A percentile compares a stretch with the other conserved stretches of the same genome.
These are phyloP conservation scores for Pseudococcus jackbeardsleyi DNA, from an alignment of 2,888 invertebrate genomes.

Conservation along the genomic window DNA sequence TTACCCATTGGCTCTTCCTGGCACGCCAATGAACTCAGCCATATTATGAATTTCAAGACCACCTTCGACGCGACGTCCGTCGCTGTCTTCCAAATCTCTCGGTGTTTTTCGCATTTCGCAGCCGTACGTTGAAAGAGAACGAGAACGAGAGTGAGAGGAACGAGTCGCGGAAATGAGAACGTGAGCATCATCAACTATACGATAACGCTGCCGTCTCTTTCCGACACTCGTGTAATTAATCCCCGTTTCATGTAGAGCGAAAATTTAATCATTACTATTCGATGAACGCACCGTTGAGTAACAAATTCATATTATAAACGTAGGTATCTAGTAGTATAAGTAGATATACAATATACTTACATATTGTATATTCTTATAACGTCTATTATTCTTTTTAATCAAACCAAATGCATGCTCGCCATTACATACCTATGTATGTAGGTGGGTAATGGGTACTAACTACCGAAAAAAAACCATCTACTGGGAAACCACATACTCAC, in stretches of 20 bases:
- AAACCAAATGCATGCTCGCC: not conserved
- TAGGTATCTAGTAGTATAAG: not conserved
- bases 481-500: not conserved
- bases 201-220: not conserved
- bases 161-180: constrained; percentile 53
- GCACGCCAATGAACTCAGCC: not conserved
- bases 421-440: not conserved
- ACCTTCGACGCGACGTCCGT: not conserved
- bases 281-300: constrained; percentile 59
- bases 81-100: not conserved
- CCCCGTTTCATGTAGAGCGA: constrained; percentile 58
- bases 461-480: not conserved
- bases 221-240: constrained; percentile 54
- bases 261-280: constrained; percentile 61
- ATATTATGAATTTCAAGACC: not conserved
- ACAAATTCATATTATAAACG: constrained; percentile 52
- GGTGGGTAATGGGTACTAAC: not conserved
- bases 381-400: not conserved
- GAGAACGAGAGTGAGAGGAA: constrained; percentile 12
- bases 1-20: not conserved
- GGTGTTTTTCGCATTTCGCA: not conserved
- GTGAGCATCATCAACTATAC: constrained; percentile 34
- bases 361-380: not conserved
- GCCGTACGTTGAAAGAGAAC: not conserved
- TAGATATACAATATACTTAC: not conserved